Evolutionary conservation across 2,113 vertebrate species (phyloP).

Genomic region (Periophthalmodon schlosseri): DNA sequence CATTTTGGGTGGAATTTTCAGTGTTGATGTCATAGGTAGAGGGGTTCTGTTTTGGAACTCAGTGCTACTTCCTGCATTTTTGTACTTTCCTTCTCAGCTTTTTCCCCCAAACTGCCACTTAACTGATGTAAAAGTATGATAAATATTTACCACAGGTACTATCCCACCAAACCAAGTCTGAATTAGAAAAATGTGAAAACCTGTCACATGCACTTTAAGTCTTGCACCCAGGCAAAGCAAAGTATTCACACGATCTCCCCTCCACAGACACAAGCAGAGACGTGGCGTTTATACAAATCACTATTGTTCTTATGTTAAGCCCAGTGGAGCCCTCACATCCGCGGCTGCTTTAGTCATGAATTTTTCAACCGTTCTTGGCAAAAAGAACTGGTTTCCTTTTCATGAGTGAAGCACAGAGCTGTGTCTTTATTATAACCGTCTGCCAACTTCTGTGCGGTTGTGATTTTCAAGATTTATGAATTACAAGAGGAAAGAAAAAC

Average conservation of each 20-base stretch:
- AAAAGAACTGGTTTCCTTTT: conserved; percentile 8
- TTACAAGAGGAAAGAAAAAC: conserved; percentile 13
- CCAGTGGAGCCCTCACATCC: conserved; percentile 12
- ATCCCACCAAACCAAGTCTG: too few species aligned
- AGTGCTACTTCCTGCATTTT: too few species aligned
- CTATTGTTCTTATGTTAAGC: conserved; percentile 17
- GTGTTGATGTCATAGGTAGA: too few species aligned
- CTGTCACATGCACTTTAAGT: too few species aligned
- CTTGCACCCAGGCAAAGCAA: neutral
- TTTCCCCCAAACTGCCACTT: too few species aligned
- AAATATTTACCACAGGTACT: too few species aligned
- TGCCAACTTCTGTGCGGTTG: conserved; percentile 25
- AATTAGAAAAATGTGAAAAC: too few species aligned
- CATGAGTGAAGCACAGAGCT: conserved; percentile 3
- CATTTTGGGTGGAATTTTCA: too few species aligned
- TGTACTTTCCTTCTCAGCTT: too few species aligned
- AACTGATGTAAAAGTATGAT: too few species aligned
- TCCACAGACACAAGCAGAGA: conserved; percentile 2
- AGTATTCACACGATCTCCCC: conserved; percentile 4
- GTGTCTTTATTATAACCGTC: conserved; percentile 32
- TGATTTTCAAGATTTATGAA: conserved; percentile 24
- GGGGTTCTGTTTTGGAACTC: too few species aligned
- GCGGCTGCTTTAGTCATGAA: conserved; percentile 5
- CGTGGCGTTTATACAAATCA: conserved; percentile 1
- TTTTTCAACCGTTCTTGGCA: conserved; percentile 14